phyloP scores from a whole-genome alignment of 2,113 vertebrate species.

The Muntiacus muntjak region DNA sequence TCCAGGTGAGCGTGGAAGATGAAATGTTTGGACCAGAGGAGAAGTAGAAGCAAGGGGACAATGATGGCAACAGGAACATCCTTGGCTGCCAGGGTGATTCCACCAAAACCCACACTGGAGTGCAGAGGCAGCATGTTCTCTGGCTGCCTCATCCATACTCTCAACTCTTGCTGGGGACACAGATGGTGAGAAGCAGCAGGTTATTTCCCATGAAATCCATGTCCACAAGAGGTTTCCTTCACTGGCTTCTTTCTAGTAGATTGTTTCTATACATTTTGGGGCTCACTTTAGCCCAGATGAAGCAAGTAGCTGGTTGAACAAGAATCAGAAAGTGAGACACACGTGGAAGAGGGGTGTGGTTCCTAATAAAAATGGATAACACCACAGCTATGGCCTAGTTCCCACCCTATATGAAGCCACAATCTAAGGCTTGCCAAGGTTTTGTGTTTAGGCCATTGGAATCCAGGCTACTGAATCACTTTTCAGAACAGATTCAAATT shows the following conservation, averaged over 20 bases:
- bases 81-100: not conserved
- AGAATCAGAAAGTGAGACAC: not conserved
- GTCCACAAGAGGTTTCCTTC: not conserved
- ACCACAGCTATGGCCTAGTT: not conserved
- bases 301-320: not conserved
- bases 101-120: not conserved
- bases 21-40: not conserved
- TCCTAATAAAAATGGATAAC: not conserved
- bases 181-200: not conserved
- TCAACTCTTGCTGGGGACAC: not conserved
- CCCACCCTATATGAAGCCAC: not conserved
- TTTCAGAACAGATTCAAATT: constrained; percentile 14
- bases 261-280: not conserved
- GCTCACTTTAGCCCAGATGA: not conserved
- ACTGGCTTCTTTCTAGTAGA: not conserved
- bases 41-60: not conserved
- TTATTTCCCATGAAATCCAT: not conserved
- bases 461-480: not conserved
- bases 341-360: not conserved
- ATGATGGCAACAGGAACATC: not conserved
- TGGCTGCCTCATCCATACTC: not conserved
- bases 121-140: not conserved
- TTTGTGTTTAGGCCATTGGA: not conserved
- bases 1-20: not conserved
- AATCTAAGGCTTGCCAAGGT: not conserved